Percentiles rank a stretch among this genome's conserved stretches.
Evolutionary conservation across 2,113 vertebrate genomes (phyloP).

Genomic region (Garra rufa): DNA sequence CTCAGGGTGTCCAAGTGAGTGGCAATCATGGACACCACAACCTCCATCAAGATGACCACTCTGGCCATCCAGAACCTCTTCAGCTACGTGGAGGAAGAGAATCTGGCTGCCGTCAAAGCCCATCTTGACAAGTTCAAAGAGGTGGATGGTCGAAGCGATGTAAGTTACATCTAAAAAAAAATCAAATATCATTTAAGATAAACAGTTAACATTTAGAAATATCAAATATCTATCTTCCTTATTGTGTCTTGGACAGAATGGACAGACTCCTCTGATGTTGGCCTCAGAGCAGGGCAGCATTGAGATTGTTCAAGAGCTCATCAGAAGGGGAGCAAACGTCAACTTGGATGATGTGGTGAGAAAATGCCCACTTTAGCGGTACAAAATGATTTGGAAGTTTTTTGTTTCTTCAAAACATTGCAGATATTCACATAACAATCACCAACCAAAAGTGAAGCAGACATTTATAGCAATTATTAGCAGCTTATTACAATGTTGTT

Average conservation of each 20-base stretch:
- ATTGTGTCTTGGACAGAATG: conserved; percentile 78
- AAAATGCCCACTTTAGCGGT: background rate
- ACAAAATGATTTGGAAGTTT: background rate
- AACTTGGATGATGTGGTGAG: conserved; percentile 95
- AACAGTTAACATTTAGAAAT: background rate
- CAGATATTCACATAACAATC: background rate
- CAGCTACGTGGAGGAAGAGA: conserved; percentile 95
- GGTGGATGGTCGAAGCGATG: conserved; percentile 96
- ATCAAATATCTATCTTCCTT: background rate
- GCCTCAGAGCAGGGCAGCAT: conserved; percentile 95
- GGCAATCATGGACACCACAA: conserved; percentile 78
- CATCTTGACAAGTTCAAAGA: conserved; percentile 97
- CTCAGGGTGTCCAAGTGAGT: conserved; percentile 41
- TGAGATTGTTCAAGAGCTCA: conserved; percentile 94
- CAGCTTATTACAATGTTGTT: background rate
- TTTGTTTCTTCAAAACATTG: conserved; percentile 6
- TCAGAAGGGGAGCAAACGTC: conserved; percentile 92
- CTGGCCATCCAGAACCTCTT: conserved; percentile 94
- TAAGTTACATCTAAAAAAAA: conserved; percentile 64
- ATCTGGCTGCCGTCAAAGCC: conserved; percentile 86
- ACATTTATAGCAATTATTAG: background rate
- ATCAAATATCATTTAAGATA: background rate
- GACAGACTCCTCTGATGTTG: conserved; percentile 95
- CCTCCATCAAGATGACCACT: conserved; percentile 87
- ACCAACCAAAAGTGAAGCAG: background rate